Base-by-base conservation (phyloP, 2,113 vertebrate genomes). In the Equus przewalskii region DNA sequence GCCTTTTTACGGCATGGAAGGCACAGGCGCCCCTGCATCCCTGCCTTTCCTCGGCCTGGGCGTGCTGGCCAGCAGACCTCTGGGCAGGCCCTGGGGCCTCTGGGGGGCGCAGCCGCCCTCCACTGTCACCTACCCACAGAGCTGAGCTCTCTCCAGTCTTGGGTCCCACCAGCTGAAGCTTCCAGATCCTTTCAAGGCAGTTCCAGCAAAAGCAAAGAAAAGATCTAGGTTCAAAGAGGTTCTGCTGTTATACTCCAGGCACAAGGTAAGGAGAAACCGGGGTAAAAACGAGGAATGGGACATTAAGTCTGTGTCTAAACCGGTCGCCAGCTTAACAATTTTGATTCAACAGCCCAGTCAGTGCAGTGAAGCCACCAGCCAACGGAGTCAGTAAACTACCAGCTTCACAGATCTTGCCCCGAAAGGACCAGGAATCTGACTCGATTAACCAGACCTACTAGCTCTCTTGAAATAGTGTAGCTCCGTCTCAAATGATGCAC, bases 151-250 rank as follows among this genome's bases (percentile, higher is more conserved):
- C 64, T 56, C 46, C 64, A 90, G 8, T 51, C 64, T 64, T 89
- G 46, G 49, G 13, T 69, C 33, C 51, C 72, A 19, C 33, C 28
- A 7, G 4, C 67, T 36, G 41, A 90, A 36, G 60, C 84, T 92
- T 58, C 54, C 79, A 72, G 73, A 49, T 41, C n/a, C 60, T 93
- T 70, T 44, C 7, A 18, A 80, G 67, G n/a, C 21, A 62, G 89
- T 78, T 82, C 75, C 76, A 95, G 28, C 28, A 86, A 89, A 73
- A 93, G 83, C 54, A 67, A 76, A 72, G 28, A 14, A 33, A 91
- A 78, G 44, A 79, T 3, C 22, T 18, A 33, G 2, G 22, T 69
- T 87, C 85, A 26, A 54, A 83, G 14, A 18, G 79, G 28, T 30
- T 80, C 67, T 78, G 54, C 49, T 81, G 0, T 64, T 46, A 36